Base-by-base conservation (phyloP, 1,140 invertebrate genomes). In the Drosophila equinoxialis region DNA sequence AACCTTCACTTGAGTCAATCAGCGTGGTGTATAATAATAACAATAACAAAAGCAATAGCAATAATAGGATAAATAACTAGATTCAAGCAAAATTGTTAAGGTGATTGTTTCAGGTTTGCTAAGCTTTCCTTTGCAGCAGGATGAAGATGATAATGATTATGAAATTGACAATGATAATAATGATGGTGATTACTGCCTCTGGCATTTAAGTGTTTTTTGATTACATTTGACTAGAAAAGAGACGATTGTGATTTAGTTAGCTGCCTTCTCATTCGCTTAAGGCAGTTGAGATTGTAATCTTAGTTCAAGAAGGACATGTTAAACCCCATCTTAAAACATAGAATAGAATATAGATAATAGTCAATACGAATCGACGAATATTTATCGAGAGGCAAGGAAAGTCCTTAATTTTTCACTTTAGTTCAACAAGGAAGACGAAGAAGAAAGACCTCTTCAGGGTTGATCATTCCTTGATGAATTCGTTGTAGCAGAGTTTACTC, bases 1-100 rank as follows among this genome's bases (percentile, higher is more conserved):
- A 87, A 74, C 83, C 83, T 87, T 87, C 84, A 70, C 59, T 80
- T 65, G 77, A 77, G 84, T 77, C 83, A 82, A 81, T 81, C 77
- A 76, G 65, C 71, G 51, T 63, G 42, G 13, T 59, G 26, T 42
- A 71, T 23, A 61, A 61, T 65, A 59, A 71, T 61, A 35, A 65
- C 60, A 73, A 62, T 58, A 67, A 66, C 41, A 57, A 68, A 39
- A 69, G 58, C 41, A 68, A 54, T 51, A 26, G 42, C 11, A 51
- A 61, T 45, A 59, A 51, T 41, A 66, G 66, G 37, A 63, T 58
- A 62, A 30, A 51, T 61, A 23, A 39, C 48, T 5, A 41, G 59
- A 35, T 13, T 11, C 37, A 23, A 14, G 26, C 14, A 58, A 58
- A 23, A 51, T 51, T 58, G 55, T 26, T 17, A 45, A 33, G 39